phyloP scores from a whole-genome alignment of 92 coral and sea anemone genomes.

The Bergia puertoricense region DNA sequence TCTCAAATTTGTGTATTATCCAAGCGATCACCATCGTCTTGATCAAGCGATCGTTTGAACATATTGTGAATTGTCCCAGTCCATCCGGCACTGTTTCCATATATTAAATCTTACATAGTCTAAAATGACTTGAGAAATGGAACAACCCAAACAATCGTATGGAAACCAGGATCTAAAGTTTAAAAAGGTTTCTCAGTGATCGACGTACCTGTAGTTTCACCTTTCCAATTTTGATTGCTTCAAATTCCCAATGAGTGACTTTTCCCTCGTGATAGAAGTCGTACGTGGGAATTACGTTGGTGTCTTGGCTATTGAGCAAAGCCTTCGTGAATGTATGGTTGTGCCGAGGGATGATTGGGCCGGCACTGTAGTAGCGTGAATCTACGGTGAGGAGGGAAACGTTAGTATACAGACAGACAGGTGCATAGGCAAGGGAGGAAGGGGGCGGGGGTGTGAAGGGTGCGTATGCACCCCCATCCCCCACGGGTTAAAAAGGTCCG shows the following conservation, averaged over 20 bases:
- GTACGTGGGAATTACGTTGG: conserved; percentile 68
- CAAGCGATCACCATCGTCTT: too few relatives aligned
- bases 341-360: conserved; percentile 72
- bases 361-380: conserved; percentile 76
- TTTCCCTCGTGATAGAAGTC: conserved; percentile 72
- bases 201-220: conserved; percentile 71
- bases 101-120: background rate
- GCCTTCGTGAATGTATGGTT: conserved; percentile 47
- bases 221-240: conserved; percentile 70
- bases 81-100: too few relatives aligned
- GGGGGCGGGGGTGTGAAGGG: too few relatives aligned
- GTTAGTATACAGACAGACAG: background rate
- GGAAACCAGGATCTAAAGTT: too few relatives aligned
- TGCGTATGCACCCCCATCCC: too few relatives aligned
- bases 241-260: conserved; percentile 89
- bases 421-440: too few relatives aligned
- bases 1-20: too few relatives aligned
- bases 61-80: too few relatives aligned
- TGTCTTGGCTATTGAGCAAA: conserved; percentile 44
- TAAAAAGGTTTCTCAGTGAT: background rate
- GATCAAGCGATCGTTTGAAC: too few relatives aligned
- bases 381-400: conserved; percentile 41
- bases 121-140: background rate
- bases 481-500: too few relatives aligned
- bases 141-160: too few relatives aligned